Percentiles rank a stretch among this genome's conserved stretches.
Evolutionary conservation across 2,888 invertebrate genomes (phyloP).

Genomic region (Phaedon cochleariae): DNA sequence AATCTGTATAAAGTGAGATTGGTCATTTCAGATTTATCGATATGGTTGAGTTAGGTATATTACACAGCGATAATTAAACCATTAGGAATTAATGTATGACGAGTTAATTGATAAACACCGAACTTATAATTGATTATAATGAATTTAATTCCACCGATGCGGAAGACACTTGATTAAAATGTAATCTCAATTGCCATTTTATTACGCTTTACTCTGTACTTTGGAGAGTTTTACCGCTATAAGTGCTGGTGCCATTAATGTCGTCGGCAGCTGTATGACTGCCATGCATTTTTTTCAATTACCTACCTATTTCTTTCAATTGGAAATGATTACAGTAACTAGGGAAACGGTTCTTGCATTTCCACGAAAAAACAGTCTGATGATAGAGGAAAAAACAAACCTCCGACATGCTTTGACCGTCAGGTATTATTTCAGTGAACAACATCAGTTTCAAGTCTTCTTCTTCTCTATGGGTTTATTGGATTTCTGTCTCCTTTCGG

Average conservation of each 20-base stretch:
- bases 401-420: no score
- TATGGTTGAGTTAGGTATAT: not conserved
- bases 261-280: not conserved
- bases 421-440: no score
- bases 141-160: not conserved
- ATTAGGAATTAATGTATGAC: not conserved
- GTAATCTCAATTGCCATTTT: not conserved
- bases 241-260: not conserved
- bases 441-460: no score
- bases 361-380: not conserved
- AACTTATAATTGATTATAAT: not conserved
- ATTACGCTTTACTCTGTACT: not conserved
- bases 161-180: not conserved
- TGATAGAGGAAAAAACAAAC: not conserved
- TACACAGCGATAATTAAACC: not conserved
- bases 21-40: no score
- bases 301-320: not conserved
- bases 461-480: no score
- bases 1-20: no score
- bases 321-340: not conserved
- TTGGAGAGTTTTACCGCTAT: not conserved
- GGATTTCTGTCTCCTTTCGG: no score
- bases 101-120: not conserved
- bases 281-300: not conserved
- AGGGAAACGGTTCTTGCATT: not conserved